A percentile compares a stretch with the other conserved stretches of the same genome.
Evolutionary conservation across 2,113 vertebrate genomes (phyloP).

Genomic region (Gobio gobio): DNA sequence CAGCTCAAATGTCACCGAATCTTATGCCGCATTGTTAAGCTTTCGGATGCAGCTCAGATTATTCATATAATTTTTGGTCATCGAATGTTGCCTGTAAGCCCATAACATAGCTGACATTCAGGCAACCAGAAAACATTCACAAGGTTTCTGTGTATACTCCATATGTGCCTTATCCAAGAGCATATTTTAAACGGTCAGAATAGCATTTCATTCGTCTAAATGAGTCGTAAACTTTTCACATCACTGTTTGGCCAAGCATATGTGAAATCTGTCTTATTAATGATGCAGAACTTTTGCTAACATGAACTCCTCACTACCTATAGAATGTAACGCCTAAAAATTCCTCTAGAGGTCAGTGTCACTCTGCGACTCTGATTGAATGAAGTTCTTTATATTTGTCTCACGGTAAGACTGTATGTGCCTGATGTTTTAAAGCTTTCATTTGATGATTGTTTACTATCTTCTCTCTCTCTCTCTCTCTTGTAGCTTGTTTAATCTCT

Average conservation of each 20-base stretch:
- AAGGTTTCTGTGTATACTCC: background rate
- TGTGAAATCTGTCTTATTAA: background rate
- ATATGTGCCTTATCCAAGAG: background rate
- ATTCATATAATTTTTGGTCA: background rate
- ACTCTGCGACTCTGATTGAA: constrained; percentile 36
- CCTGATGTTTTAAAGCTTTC: background rate
- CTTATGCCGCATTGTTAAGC: background rate
- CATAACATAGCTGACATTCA: background rate
- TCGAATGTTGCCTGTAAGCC: background rate
- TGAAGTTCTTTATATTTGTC: constrained; percentile 45
- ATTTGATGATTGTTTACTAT: background rate
- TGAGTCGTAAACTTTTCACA: background rate
- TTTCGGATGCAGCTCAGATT: background rate
- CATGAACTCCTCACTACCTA: constrained; percentile 27
- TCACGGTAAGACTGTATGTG: constrained; percentile 32
- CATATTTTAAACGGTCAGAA: background rate
- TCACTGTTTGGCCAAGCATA: constrained; percentile 11
- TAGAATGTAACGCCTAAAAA: constrained; percentile 15
- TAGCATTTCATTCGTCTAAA: background rate
- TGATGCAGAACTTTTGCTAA: background rate
- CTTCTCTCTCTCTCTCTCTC: background rate
- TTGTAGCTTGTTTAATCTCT: constrained; percentile 30
- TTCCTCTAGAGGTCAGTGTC: constrained; percentile 36
- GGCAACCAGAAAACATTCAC: background rate
- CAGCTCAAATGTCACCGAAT: background rate